These are phyloP conservation scores for Lampropteryx suffumata DNA, from an alignment of 2,888 invertebrate species.

Conservation along the genomic window DNA sequence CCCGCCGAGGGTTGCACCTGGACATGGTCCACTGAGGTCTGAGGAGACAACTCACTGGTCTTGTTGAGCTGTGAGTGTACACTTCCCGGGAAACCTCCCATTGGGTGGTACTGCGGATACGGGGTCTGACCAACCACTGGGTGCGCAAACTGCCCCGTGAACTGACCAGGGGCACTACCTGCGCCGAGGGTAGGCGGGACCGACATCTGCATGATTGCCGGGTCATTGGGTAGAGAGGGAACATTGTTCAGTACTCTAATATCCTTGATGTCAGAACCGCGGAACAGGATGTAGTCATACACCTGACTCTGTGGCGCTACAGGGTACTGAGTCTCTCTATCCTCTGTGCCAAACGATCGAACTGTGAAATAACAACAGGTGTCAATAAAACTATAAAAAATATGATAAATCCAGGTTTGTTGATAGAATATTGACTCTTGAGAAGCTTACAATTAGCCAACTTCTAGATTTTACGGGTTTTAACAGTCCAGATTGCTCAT, in stretches of 20 bases:
- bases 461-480: not conserved
- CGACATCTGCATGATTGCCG: constrained; percentile 97
- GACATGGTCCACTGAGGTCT: constrained; percentile 69
- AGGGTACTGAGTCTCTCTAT: constrained; percentile 96
- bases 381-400: not conserved
- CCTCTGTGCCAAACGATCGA: constrained; percentile 99
- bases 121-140: constrained; percentile 86
- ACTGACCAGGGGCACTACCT: constrained; percentile 84
- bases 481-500: not conserved
- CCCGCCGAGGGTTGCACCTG: constrained; percentile 62
- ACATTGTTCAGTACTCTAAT: constrained; percentile 97
- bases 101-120: constrained; percentile 76
- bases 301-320: constrained; percentile 98
- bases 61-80: constrained; percentile 74
- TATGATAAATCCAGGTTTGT: constrained; percentile 3
- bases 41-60: constrained; percentile 81
- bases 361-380: constrained; percentile 84
- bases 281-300: constrained; percentile 99
- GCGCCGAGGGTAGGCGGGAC: constrained; percentile 87
- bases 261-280: constrained; percentile 99
- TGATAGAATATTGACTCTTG: not conserved
- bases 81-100: constrained; percentile 77
- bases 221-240: constrained; percentile 95
- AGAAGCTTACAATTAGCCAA: not conserved
- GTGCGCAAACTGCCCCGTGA: constrained; percentile 85